Base-by-base conservation (phyloP, 2,888 invertebrate genomes). In the Dysmachus trigonus region DNA sequence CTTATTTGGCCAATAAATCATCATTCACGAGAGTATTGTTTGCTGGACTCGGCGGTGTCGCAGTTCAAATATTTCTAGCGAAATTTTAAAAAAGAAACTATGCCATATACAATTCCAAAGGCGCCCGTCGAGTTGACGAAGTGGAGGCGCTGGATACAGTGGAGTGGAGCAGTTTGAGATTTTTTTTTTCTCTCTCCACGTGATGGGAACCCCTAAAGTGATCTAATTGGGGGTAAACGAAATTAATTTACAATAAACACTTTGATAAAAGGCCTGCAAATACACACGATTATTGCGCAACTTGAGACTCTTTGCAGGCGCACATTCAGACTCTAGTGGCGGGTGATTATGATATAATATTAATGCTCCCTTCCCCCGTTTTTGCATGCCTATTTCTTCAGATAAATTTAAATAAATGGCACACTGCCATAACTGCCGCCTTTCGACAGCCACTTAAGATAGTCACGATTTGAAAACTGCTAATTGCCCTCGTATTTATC, bases 1-100 rank as follows among this genome's bases (percentile, higher is more conserved):
- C 76, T 76, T 76, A 76, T 76, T 76, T 76, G 38, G 10, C 22
- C 76, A 76, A 76, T 76, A 76, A 76, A 76, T 76, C 76, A 76
- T 76, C 38, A 41, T 76, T 76, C 76, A 76, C 38, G 13, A 38
- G 76, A 76, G 35, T 35, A 76, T n/a, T 76, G 76, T 76, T 76
- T 76, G 38, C 76, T 35, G 33, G 76, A 62, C 38, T 76, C 33
- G 38, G 3, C 76, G 6, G 38, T 22, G 33, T 22, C 35, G 35
- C 76, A 76, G 38, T 76, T 76, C 76, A 31, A 27, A 62, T 62
- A 62, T 62, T 62, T 62, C 27, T 27, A 62, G 62, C 62, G 8
- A 62, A 62, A 76, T 76, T 35, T 31, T 15, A 33, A 35, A 41
- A 38, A 76, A 38, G 38, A 76, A 35, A 76, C 18, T 76, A 18